Evolutionary conservation across 2,888 invertebrate species (phyloP).

Genomic region (Euclidia mi): DNA sequence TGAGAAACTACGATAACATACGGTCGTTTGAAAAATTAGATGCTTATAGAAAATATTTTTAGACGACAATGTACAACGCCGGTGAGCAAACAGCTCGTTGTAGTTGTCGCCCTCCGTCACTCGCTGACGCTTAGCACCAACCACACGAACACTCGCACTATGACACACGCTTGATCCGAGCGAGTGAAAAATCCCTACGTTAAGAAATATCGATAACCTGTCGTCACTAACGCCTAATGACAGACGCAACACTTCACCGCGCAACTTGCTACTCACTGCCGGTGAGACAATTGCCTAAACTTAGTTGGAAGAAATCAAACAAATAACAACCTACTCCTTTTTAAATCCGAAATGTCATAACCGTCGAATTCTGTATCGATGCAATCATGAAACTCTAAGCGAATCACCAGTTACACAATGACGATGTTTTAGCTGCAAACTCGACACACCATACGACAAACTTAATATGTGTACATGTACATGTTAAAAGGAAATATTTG

Average conservation of each 20-base stretch:
- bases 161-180: neutral
- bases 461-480: constrained; percentile 26
- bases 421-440: constrained; percentile 32
- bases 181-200: constrained; percentile 3
- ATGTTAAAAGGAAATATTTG: constrained; percentile 26
- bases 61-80: constrained; percentile 15
- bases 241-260: constrained; percentile 13
- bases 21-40: neutral
- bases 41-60: neutral
- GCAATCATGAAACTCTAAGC: constrained; percentile 19
- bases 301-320: constrained; percentile 23
- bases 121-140: constrained; percentile 1
- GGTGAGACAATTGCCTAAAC: constrained; percentile 15
- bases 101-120: neutral
- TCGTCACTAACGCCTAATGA: constrained; percentile 2
- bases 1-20: neutral
- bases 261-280: constrained; percentile 10
- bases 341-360: constrained; percentile 24
- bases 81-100: neutral
- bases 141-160: neutral
- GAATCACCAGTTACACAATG: constrained; percentile 31
- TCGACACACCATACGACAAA: constrained; percentile 25
- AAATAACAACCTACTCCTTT: constrained; percentile 27
- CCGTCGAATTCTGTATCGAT: constrained; percentile 17
- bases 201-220: constrained; percentile 2